Base-by-base conservation (phyloP, 2,797 vertebrate species). In the Serranus cabrilla region DNA sequence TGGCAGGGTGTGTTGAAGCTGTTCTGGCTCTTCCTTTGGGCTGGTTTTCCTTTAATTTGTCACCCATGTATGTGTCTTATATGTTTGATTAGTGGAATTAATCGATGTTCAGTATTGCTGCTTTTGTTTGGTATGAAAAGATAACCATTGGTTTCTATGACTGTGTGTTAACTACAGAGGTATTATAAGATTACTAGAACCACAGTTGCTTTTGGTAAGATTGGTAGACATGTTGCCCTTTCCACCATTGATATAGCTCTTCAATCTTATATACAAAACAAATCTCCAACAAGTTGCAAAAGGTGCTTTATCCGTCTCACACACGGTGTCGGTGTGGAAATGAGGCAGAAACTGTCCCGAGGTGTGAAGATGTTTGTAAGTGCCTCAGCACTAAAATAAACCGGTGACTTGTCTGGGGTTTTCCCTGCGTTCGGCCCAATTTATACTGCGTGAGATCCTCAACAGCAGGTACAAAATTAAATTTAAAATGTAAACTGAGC, bases 381-480 rank as follows among this genome's bases (percentile, higher is more conserved):
- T 58, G 37, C 27, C 43, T 62, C 31, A 54, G 59, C 47, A 5
- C 20, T 65, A n/a, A 16, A 31, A 57, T 31, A 52, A 39, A 51
- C 20, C 16, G 40, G 21, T 25, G 18, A 42, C 47, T 6, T 31
- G 21, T 21, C 31, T 13, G 14, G 17, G 18, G 46, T 39, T 49
- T 25, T 65, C 21, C 14, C 12, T n/a, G 31, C 46, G 18, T 52
- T 54, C 27, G 40, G 43, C 9, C 13, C 7, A 43, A 42, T 55
- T 55, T 59, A 56, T 67, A 3, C 57, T 11, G 39, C 10, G 13
- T n/a, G 37, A 57, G 25, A 51, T 39, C 14, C 17, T 43, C 8
- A 31, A 51, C 3, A 49, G 5, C 11, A 13, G 20, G n/a, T 43
- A 18, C 11, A 45, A n/a, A 67, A 67, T 27, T 21, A 14, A 60